Percentiles rank a stretch among this genome's conserved stretches.
Evolutionary conservation across 2,113 vertebrate species (phyloP).

Genomic region (Psettodes erumei): DNA sequence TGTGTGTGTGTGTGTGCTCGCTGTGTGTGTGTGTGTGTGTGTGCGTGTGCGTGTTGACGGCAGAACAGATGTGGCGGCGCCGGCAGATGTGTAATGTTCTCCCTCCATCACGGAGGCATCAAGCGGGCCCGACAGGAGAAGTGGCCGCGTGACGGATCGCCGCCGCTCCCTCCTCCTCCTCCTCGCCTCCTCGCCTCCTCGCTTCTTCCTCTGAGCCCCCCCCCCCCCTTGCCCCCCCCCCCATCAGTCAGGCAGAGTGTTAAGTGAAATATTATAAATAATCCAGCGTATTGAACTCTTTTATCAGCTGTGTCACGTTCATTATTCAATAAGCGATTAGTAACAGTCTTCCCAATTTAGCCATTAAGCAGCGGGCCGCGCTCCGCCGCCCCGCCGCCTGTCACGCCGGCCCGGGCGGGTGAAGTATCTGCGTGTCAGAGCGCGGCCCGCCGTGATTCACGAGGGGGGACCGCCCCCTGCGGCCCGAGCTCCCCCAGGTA

Average conservation of each 20-base stretch:
- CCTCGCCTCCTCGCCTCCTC: neutral
- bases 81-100: slow-evolving; percentile 74
- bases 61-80: slow-evolving; percentile 68
- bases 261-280: slow-evolving; percentile 93
- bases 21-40: neutral
- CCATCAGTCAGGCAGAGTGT: slow-evolving; percentile 88
- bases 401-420: slow-evolving; percentile 69
- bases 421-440: slow-evolving; percentile 82
- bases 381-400: slow-evolving; percentile 63
- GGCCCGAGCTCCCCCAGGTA: slow-evolving; percentile 56
- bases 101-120: slow-evolving; percentile 66
- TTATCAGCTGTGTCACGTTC: slow-evolving; percentile 95
- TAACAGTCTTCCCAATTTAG: slow-evolving; percentile 87
- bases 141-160: slow-evolving; percentile 56
- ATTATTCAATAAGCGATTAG: slow-evolving; percentile 94
- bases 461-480: slow-evolving; percentile 69
- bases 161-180: slow-evolving; percentile 17
- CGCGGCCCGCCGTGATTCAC: slow-evolving; percentile 76
- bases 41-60: neutral
- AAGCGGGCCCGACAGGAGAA: slow-evolving; percentile 64
- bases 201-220: slow-evolving; percentile 11
- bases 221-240: neutral
- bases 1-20: too few relatives aligned
- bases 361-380: slow-evolving; percentile 82
- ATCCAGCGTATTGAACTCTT: slow-evolving; percentile 92